These are phyloP conservation scores for Tetramorium simillimum DNA, from an alignment of 1,140 invertebrate species.

Conservation along the genomic window DNA sequence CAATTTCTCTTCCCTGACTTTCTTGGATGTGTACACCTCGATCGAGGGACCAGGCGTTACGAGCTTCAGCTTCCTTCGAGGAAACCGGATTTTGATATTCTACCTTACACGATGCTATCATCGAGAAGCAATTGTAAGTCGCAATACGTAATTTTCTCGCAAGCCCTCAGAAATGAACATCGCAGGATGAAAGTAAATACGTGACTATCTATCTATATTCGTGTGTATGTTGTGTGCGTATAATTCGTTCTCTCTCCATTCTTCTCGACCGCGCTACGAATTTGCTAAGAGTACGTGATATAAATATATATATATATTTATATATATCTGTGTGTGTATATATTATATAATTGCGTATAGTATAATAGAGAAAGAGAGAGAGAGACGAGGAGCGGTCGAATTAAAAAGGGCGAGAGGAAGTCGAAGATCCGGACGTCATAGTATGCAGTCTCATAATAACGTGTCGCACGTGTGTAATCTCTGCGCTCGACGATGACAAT, in stretches of 20 bases:
- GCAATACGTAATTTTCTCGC: conserved; percentile 14
- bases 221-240: conserved; percentile 48
- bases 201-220: conserved; percentile 45
- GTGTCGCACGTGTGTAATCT: conserved; percentile 31
- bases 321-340: conserved; percentile 18
- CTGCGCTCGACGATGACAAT: conserved; percentile 27
- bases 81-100: not conserved
- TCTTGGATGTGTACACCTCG: conserved; percentile 2
- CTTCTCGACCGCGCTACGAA: conserved; percentile 69
- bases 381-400: conserved; percentile 14
- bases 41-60: no score
- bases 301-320: conserved; percentile 27
- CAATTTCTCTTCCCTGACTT: not conserved
- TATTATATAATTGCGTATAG: conserved; percentile 69
- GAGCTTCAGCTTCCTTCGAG: not conserved
- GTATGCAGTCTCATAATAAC: not conserved
- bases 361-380: conserved; percentile 63
- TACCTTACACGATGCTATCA: not conserved
- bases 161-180: conserved; percentile 23
- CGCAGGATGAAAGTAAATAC: conserved; percentile 17
- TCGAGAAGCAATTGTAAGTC: conserved; percentile 3
- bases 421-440: conserved; percentile 37
- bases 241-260: conserved; percentile 52
- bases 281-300: conserved; percentile 61
- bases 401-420: conserved; percentile 35